phyloP scores from a whole-genome alignment of 2,113 vertebrate genomes.

The Corythornis vintsioides region DNA sequence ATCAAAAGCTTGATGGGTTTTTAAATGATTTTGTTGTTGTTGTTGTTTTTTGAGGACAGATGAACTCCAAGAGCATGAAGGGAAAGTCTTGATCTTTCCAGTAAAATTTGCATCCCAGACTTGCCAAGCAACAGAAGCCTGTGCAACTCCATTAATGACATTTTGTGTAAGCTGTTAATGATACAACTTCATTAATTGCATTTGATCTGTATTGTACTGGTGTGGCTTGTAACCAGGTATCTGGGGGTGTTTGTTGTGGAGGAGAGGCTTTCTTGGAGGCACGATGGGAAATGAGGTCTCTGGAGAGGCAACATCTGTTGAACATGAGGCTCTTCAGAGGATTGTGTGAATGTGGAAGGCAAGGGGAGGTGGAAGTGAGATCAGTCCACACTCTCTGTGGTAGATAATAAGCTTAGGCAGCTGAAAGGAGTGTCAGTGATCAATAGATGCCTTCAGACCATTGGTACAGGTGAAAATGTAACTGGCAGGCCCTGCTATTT shows the following conservation, averaged over 20 bases:
- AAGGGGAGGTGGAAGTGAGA: not conserved
- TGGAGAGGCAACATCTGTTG: not conserved
- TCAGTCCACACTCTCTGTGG: not conserved
- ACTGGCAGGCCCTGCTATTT: not conserved
- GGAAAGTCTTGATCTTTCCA: not conserved
- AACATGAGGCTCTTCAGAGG: not conserved
- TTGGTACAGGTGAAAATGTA: not conserved
- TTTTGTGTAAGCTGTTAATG: not conserved
- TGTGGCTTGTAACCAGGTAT: not conserved
- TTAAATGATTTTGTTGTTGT: too few species aligned
- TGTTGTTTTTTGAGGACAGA: not conserved
- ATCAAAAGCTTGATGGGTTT: not conserved
- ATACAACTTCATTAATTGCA: not conserved
- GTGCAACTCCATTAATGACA: not conserved
- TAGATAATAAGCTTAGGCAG: not conserved
- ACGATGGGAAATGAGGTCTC: not conserved
- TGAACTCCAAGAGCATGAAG: not conserved
- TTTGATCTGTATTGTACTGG: not conserved
- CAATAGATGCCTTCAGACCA: not conserved
- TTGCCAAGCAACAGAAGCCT: not conserved
- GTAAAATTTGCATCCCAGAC: not conserved
- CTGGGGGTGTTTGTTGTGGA: not conserved
- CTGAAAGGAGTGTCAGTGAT: not conserved
- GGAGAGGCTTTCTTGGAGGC: not conserved
- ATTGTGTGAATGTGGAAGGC: not conserved